Conservation (phyloP, 2,797 vertebrate genomes). For the Crocidura indochinensis region DNA sequence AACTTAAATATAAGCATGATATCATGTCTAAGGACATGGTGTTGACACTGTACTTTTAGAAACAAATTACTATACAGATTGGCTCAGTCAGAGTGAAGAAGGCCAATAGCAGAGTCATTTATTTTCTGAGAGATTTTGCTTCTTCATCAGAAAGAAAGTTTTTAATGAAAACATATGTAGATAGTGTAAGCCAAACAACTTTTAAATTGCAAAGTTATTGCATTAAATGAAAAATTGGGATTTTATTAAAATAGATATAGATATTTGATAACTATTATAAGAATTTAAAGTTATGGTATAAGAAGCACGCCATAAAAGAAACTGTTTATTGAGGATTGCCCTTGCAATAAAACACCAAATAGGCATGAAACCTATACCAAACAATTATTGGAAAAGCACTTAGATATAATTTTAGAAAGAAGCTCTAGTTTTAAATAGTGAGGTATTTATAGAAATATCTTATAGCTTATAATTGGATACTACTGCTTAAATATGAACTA, state of each 20-base stretch:
- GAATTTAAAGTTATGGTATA: background rate
- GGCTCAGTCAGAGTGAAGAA: background rate
- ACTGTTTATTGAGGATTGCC: background rate
- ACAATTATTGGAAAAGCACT: no score
- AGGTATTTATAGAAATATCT: background rate
- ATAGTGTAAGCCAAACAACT: background rate
- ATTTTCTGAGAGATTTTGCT: conserved; percentile 44
- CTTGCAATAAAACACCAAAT: background rate
- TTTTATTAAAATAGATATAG: conserved; percentile 34
- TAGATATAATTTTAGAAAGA: background rate
- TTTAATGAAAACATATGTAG: background rate
- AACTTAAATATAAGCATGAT: background rate
- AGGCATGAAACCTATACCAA: background rate
- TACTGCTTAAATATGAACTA: background rate
- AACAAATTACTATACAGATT: background rate
- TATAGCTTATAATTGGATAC: background rate
- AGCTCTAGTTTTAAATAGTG: background rate
- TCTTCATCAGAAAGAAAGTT: conserved; percentile 29
- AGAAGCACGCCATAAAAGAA: background rate
- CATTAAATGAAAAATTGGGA: background rate
- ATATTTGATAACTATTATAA: background rate
- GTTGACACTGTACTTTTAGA: background rate
- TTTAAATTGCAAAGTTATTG: background rate
- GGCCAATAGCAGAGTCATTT: background rate
- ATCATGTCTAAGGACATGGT: background rate